Base-by-base conservation (phyloP, 2,113 vertebrate species). In the Festucalex cinctus region DNA sequence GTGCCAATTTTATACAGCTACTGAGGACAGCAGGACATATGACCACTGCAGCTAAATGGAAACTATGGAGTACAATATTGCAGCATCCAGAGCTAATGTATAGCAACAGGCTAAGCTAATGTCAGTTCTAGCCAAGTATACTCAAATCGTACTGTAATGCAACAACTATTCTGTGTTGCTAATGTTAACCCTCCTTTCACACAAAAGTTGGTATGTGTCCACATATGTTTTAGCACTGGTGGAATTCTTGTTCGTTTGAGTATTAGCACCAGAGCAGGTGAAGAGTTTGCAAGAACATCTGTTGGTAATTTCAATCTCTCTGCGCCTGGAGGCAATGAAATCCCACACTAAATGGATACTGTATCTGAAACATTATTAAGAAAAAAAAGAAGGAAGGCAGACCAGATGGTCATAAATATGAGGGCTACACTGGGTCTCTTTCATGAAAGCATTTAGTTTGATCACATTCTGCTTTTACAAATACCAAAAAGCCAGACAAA, bases 361-460 rank as follows among this genome's bases (percentile, higher is more conserved):
- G 80, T 80, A 88, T 82, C 77, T 84, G 64, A 84, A 86, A 86
- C 80, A 84, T 85, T 85, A 85, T 87, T 86, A 85, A 86, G 72
- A 37, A 69, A 76, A 69, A 69, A 79, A 75, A 79, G 9, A 37
- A 20, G 37, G 37, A 37, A 16, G 53, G 26, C 54, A 68, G 58
- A 81, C 71, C 86, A 86, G 79, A 85, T 86, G 88, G 83, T 61
- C 64, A 83, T 86, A 87, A 85, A 88, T 81, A 71, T 78, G 70
- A 58, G 37, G 76, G 65, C 77, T 73, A 87, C 68, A 79, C 60
- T 57, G 72, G 63, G 61, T 71, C 51, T 36, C 64, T 81, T 85
- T 85, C 74, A 87, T 71, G 78, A 80, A 77, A 66, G 75, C 69
- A 74, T 80, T 86, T 78, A 68, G 86, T 74, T 88, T 71, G 76